Evolutionary conservation across 2,797 vertebrate species (phyloP), one percentile per base, ranked within the genome.

Genomic region (Myiothlypis coronata): DNA sequence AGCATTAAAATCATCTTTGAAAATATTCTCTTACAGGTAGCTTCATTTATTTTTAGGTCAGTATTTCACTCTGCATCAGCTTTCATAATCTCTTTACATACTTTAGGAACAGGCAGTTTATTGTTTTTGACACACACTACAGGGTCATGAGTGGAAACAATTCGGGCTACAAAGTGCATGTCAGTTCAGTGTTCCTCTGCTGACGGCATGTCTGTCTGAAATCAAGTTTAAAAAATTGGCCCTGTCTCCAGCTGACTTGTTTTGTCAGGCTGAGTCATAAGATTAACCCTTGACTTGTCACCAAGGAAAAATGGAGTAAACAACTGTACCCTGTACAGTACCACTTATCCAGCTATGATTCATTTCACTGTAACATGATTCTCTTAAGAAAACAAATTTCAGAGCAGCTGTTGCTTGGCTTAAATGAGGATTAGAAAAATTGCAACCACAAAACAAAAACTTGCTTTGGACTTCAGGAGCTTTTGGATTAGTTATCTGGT

Each of bases 241-340:
- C 94, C 93, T 91, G 95, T 97, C 97, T 98, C 96, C 97, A 98
- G 97, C 97, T 98, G 98, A 97, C 97, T 98, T 95, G 80, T 97
- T 98, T 97, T 97, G 96, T 98, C 96, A 97, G 96, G 90, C 95
- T 95, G 96, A 97, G 96, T 98, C 95, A 97, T 94, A 84, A 96
- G 97, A 98, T 98, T 98, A 98, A 98, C 97, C 97, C 97, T 97
- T 98, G 96, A 96, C 95, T 96, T 97, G 94, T 96, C 96, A 95
- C 96, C 96, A 94, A 80, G 93, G 93, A 92, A 95, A 91, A 96
- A 94, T 65, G 94, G 95, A 97, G 97, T 97, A 98, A 98, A 98
- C 97, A 98, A 97, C 96, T 97, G 97, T 96, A 85, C 91, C 88
- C 91, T 56, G 89, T 96, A 93, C 93, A 94, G 93, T 96, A 96